These are phyloP conservation scores for Orius insidiosus DNA, from an alignment of 1,140 invertebrate species.

Conservation along the genomic window DNA sequence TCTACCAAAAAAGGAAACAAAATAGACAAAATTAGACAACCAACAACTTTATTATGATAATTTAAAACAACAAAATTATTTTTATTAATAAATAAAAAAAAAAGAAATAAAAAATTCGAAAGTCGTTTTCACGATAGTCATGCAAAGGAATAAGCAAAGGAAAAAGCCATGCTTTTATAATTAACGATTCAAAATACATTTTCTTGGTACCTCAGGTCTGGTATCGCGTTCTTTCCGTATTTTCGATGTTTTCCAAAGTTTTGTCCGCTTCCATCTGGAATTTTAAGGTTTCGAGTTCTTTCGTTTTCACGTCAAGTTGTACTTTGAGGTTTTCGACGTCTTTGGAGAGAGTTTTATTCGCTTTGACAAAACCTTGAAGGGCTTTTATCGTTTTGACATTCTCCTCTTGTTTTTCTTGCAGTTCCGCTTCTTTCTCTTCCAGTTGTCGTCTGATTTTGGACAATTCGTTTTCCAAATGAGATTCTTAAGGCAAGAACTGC, in stretches of 20 bases:
- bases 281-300: not conserved
- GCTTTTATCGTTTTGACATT: slow-evolving; percentile 3
- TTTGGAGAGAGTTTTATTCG: slow-evolving; percentile 9
- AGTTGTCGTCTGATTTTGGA: not conserved
- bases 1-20: no score
- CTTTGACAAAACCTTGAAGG: slow-evolving; percentile 10
- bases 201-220: no score
- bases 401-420: not conserved
- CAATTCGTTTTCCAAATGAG: not conserved
- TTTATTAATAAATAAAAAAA: no score
- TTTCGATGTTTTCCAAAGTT: not conserved
- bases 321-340: slow-evolving; percentile 9
- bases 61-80: no score
- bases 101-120: no score
- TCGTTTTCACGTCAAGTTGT: slow-evolving; percentile 3
- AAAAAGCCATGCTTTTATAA: no score
- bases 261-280: not conserved
- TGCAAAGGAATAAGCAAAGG: no score
- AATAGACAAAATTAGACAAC: no score
- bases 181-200: no score
- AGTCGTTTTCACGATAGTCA: no score
- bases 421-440: not conserved
- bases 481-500: not conserved
- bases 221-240: not conserved
- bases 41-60: no score